These are phyloP conservation scores for Drosophila barbarae DNA, from an alignment of 2,888 invertebrate genomes.

Conservation along the genomic window DNA sequence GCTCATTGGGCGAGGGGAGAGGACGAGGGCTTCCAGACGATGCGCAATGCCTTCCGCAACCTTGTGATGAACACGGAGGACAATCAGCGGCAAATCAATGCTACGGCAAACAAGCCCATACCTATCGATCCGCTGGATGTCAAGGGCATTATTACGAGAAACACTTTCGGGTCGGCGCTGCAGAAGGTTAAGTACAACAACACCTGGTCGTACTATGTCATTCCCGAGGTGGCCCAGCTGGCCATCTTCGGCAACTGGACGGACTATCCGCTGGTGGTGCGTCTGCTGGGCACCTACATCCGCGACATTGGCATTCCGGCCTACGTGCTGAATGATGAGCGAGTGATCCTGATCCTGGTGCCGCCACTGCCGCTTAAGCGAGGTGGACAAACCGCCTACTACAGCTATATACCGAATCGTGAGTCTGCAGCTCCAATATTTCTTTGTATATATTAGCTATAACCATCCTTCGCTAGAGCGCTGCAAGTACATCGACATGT, in stretches of 20 bases:
- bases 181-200: constrained; percentile 73
- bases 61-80: constrained; percentile 67
- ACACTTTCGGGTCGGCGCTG: constrained; percentile 72
- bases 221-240: constrained; percentile 76
- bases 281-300: constrained; percentile 75
- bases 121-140: constrained; percentile 75
- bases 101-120: constrained; percentile 66
- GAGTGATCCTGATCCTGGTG: constrained; percentile 73
- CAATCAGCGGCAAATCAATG: constrained; percentile 61
- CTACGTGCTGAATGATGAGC: constrained; percentile 71
- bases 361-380: constrained; percentile 78
- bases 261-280: constrained; percentile 71
- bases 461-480: constrained; percentile 79
- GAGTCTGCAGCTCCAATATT: constrained; percentile 36
- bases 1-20: constrained; percentile 78
- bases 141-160: constrained; percentile 50
- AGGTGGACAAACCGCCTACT: constrained; percentile 67
- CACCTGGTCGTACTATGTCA: constrained; percentile 75
- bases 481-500: constrained; percentile 84
- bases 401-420: constrained; percentile 76
- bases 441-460: neutral
- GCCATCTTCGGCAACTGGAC: constrained; percentile 78
- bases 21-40: constrained; percentile 67
- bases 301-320: constrained; percentile 77
- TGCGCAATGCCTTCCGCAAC: constrained; percentile 72